These are phyloP conservation scores for Carassius carassius DNA, from an alignment of 2,113 vertebrate species.

Conservation along the genomic window DNA sequence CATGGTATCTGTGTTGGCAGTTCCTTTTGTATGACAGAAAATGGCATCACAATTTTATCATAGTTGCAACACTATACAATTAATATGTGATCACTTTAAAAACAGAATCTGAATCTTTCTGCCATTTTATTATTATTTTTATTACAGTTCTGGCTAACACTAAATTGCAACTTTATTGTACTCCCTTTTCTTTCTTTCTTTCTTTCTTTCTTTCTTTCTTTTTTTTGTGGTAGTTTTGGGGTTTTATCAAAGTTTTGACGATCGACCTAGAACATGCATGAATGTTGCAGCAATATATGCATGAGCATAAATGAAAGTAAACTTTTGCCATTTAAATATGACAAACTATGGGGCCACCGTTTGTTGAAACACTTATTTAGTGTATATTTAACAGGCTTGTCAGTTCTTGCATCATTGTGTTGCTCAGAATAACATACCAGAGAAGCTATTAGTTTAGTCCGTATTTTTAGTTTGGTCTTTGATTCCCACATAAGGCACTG, in stretches of 20 bases:
- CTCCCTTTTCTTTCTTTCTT: no score
- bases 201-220: no score
- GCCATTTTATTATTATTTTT: background rate
- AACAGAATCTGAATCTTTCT: background rate
- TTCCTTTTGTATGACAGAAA: background rate
- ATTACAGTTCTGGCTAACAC: background rate
- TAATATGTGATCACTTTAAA: background rate
- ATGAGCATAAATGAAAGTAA: background rate
- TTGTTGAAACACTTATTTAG: background rate
- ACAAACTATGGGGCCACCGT: background rate
- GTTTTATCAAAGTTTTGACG: background rate
- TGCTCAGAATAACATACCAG: background rate
- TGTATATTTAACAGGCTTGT: background rate
- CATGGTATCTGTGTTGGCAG: background rate
- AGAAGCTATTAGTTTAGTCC: background rate
- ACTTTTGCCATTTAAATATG: background rate
- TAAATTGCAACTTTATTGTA: background rate
- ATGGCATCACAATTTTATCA: background rate
- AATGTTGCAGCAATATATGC: background rate
- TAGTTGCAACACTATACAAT: background rate
- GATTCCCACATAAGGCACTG: background rate
- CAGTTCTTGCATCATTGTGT: background rate
- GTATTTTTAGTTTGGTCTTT: background rate
- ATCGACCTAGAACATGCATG: background rate
- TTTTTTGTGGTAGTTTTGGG: background rate